Evolutionary conservation across 2,888 invertebrate genomes (phyloP), one percentile per base, ranked within the genome.

Genomic region (Helobdella robusta): DNA sequence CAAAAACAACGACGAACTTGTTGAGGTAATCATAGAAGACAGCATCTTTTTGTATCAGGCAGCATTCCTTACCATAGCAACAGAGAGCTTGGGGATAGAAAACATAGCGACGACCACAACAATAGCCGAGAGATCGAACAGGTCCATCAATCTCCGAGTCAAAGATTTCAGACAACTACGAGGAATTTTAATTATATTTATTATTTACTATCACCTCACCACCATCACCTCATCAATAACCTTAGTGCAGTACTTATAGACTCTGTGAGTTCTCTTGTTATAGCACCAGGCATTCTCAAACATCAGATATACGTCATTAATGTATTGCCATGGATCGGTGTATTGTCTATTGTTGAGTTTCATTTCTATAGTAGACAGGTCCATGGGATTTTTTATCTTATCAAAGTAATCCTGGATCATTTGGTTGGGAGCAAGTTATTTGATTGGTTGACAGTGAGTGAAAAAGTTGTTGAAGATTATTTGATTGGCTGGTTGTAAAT

Each of bases 231-330:
- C n/a, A n/a, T n/a, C n/a, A n/a, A 64, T 48, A 80, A 97, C 95
- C 88, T 95, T 98, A 72, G 94, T 91, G 82, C 95, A 94, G 80
- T 89, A 94, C 83, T 91, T 88, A 82, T 98, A 98, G 64, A 99
- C 98, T 73, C 91, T 84, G 8, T 97, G 95, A 54, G 94, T 93
- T 82, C 98, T 99, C 69, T 91, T 86, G 81, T 99, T 99, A 80
- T 98, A 99, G 8, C 97, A 84, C 98, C 98, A 99, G 5, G 98
- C 98, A 80, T 99, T 99, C 75, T 98, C 97, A 77, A 99, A 97
- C 98, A 99, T 99, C 71, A 97, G 85, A 94, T 95, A 98, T 1
- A 98, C 91, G 79, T 99, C 98, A 76, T 98, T 94, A 3, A 95
- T 93, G 79, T 94, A 98, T 79, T 97, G 91, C 95, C 97, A 97